These are phyloP conservation scores for Alouatta palliata DNA, from an alignment of 2,113 vertebrate genomes.

Conservation along the genomic window DNA sequence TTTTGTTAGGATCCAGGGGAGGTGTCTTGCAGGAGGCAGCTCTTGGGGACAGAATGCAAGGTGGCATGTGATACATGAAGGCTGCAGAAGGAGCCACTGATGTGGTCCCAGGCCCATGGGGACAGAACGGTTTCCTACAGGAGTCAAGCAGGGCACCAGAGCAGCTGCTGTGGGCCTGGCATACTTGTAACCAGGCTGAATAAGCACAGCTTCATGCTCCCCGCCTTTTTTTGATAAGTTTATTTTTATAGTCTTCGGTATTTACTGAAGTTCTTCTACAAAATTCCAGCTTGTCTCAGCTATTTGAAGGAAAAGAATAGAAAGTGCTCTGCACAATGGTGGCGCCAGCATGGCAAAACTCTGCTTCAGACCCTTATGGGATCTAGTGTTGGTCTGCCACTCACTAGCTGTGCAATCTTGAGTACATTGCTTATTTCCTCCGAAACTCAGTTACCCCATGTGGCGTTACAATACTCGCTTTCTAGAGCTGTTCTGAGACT, in stretches of 20 bases:
- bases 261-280: not conserved
- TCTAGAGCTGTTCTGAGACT: not conserved
- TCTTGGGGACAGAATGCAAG: not conserved
- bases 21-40: not conserved
- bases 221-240: not conserved
- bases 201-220: not conserved
- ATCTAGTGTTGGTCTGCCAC: not conserved
- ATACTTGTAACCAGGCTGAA: not conserved
- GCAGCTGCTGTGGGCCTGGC: accelerated
- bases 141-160: not conserved
- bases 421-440: not conserved
- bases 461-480: not conserved
- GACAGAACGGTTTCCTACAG: not conserved
- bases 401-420: not conserved
- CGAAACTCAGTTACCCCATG: not conserved
- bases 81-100: not conserved
- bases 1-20: not conserved
- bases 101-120: not conserved
- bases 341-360: not conserved
- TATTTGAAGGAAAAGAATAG: not conserved
- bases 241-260: not conserved
- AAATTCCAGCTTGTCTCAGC: not conserved
- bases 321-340: accelerated
- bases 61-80: not conserved
- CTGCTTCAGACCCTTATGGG: too few relatives aligned